These are phyloP conservation scores for Nasua narica DNA, from an alignment of 2,797 vertebrate genomes.

Conservation along the genomic window DNA sequence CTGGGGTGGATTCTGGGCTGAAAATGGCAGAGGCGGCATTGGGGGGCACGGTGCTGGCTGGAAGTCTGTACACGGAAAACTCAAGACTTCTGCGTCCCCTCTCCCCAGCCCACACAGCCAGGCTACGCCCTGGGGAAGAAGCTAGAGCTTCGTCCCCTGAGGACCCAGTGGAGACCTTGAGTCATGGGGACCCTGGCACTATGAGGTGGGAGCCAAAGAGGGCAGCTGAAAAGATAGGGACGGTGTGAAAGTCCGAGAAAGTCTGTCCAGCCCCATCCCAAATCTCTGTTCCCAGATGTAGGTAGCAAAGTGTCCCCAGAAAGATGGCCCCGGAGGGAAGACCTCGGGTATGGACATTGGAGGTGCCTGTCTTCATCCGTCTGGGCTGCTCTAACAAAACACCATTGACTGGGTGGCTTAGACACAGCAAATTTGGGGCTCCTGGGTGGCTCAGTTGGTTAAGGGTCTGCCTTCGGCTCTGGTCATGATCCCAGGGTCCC, in stretches of 20 bases:
- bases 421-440: neutral
- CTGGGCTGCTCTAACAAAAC: neutral
- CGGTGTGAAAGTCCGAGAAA: neutral
- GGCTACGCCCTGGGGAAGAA: neutral
- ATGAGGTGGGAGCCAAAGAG: neutral
- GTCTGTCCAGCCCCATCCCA: neutral
- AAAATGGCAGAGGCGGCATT: neutral
- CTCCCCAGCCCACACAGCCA: neutral
- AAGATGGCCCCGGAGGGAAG: neutral
- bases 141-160: neutral
- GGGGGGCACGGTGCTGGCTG: neutral
- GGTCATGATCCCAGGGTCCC: neutral
- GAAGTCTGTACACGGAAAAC: neutral
- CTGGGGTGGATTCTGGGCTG: neutral
- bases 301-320: neutral
- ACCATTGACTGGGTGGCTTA: neutral
- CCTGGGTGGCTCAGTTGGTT: neutral
- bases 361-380: neutral
- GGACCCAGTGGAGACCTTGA: neutral
- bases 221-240: neutral
- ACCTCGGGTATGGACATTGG: neutral
- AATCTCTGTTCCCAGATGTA: neutral
- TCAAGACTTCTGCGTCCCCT: neutral
- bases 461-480: accelerated
- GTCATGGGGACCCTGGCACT: neutral